Evolutionary conservation across 1,140 invertebrate genomes (phyloP).

Genomic region (Anoplolepis gracilipes): DNA sequence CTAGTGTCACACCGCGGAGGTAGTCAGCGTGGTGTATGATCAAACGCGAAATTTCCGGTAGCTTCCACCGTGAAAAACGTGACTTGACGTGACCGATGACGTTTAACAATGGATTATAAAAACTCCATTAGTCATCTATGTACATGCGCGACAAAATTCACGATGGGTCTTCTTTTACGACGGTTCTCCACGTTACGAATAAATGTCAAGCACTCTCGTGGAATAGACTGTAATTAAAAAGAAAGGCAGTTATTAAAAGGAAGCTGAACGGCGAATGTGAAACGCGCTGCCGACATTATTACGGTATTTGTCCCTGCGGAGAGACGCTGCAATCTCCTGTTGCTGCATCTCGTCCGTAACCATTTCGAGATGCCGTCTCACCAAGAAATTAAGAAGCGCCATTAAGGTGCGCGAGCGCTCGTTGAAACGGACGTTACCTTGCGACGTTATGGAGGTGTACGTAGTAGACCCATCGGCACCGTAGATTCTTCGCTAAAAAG

Average conservation of each 20-base stretch:
- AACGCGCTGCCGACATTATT: slow-evolving; percentile 49
- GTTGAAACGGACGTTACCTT: slow-evolving; percentile 59
- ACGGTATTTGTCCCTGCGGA: slow-evolving; percentile 51
- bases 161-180: not conserved
- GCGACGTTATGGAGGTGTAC: slow-evolving; percentile 72
- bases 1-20: slow-evolving; percentile 36
- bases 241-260: slow-evolving; percentile 33
- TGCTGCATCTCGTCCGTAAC: slow-evolving; percentile 53
- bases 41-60: slow-evolving; percentile 52
- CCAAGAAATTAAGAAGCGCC: slow-evolving; percentile 74
- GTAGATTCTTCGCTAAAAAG: slow-evolving; percentile 81
- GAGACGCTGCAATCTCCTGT: slow-evolving; percentile 46
- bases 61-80: slow-evolving; percentile 57
- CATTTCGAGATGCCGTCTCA: slow-evolving; percentile 50
- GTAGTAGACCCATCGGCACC: slow-evolving; percentile 76
- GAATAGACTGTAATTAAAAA: slow-evolving; percentile 40
- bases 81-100: slow-evolving; percentile 54
- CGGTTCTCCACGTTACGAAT: not conserved
- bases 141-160: slow-evolving; percentile 22
- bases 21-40: slow-evolving; percentile 46
- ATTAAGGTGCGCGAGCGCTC: slow-evolving; percentile 58
- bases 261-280: slow-evolving; percentile 12
- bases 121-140: slow-evolving; percentile 57
- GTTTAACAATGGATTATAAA: slow-evolving; percentile 61
- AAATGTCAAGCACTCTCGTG: slow-evolving; percentile 2